Percentiles rank a stretch among this genome's conserved stretches.
Evolutionary conservation across 1,140 invertebrate species (phyloP).

Genomic region (Drosophila chauvacae): DNA sequence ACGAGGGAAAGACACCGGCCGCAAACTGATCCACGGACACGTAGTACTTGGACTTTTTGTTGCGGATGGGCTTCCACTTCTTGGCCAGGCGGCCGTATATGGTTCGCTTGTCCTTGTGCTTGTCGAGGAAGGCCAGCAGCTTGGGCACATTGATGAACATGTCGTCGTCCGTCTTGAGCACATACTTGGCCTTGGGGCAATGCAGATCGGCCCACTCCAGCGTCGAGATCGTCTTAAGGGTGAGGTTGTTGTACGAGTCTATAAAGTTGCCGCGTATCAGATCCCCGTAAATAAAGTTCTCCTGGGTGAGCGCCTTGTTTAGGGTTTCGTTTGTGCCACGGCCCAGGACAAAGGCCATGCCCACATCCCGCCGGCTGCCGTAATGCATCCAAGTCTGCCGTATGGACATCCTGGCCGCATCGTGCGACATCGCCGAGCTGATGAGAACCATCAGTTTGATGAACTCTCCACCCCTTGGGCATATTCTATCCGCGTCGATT

Average conservation of each 20-base stretch:
- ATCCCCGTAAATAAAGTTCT: constrained; percentile 91
- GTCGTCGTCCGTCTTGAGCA: constrained; percentile 95
- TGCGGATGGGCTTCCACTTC: constrained; percentile 94
- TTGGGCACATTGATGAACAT: constrained; percentile 95
- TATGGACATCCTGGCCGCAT: constrained; percentile 91
- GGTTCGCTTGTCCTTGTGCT: constrained; percentile 88
- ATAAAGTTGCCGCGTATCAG: constrained; percentile 91
- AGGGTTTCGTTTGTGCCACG: constrained; percentile 86
- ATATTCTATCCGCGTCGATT: constrained; percentile 86
- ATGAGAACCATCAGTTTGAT: constrained; percentile 91
- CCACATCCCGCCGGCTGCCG: constrained; percentile 89
- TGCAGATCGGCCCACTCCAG: constrained; percentile 93
- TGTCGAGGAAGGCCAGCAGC: constrained; percentile 89
- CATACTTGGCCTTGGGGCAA: constrained; percentile 90
- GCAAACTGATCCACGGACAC: constrained; percentile 91
- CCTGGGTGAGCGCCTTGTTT: constrained; percentile 86
- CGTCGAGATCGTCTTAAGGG: constrained; percentile 93
- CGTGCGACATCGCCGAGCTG: constrained; percentile 92
- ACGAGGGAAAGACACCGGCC: constrained; percentile 90
- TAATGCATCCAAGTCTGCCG: constrained; percentile 94
- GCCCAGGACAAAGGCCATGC: constrained; percentile 91
- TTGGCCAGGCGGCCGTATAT: constrained; percentile 93
- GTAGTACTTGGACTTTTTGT: constrained; percentile 94
- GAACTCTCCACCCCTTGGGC: constrained; percentile 88
- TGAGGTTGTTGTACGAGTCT: constrained; percentile 95